Evolutionary conservation across 37 sponge, comb jelly and placozoan genomes (phyloP), one percentile per base, ranked within the genome.

Genomic region (Aplysina aerophoba): DNA sequence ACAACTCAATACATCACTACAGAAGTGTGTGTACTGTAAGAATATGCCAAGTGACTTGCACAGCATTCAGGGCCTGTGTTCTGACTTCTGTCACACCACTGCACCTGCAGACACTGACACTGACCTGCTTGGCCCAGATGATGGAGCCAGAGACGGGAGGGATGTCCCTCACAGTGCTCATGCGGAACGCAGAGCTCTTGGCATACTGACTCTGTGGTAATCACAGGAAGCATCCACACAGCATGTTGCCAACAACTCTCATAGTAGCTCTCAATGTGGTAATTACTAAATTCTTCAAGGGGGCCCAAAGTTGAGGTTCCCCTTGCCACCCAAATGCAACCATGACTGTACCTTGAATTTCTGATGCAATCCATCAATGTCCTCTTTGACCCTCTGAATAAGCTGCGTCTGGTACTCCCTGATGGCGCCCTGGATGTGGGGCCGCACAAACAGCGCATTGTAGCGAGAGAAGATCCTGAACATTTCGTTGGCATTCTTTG

Each of bases 401-500:
- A 98, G 92, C 88, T 98, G 97, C 2, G 97, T 93, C 91, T 98
- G 99, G 87, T 98, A 98, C 64, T 98, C 99, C 55, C 95, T 81
- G 67, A 98, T 98, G 63, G 99, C 99, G 0, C 99, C 99, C 40
- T 96, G 88, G 75, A 98, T 98, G 85, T 96, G 95, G 33, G 96
- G 94, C 20, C 99, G 83, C 35, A 98, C 99, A 81, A 98, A 96
- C 69, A 98, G 91, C 13, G 99, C 99, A 74, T 98, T 98, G 89
- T 91, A 98, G 25, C 97, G 91, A 1, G 97, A 96, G 92, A 98
- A 98, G 37, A 98, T 98, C 6, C 97, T 85, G 85, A 98, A 98
- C 99, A 98, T 98, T 82, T 98, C 99, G 59, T 93, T 94, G 73
- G 99, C 99, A 75, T 93, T 98, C 89, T 96, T 96, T 57, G 99